Conservation (phyloP, 2,797 vertebrate species). For the Falco biarmicus region DNA sequence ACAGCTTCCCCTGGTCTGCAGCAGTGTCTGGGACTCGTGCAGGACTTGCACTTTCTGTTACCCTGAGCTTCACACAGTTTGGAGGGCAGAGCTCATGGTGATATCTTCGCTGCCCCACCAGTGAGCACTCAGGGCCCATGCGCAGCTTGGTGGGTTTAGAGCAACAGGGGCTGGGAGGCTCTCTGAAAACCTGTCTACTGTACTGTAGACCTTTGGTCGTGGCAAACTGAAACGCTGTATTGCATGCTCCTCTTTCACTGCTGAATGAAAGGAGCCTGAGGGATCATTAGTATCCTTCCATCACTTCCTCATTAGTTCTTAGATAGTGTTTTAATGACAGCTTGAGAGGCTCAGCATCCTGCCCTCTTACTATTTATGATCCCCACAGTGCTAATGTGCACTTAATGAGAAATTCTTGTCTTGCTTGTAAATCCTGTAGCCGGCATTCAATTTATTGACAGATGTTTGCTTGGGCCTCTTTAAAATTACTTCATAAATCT, state of each 20-base stretch:
- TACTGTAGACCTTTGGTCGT: not conserved
- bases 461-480: constrained; percentile 89
- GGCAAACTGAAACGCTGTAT: constrained; percentile 11
- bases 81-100: not conserved
- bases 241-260: not conserved
- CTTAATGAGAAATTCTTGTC: constrained; percentile 90
- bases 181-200: not conserved
- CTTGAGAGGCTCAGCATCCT: constrained; percentile 79
- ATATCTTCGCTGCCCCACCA: not conserved
- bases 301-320: constrained; percentile 85
- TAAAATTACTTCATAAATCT: constrained; percentile 91
- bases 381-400: constrained; percentile 86
- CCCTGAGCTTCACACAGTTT: rapidly evolving
- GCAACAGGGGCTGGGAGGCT: not conserved
- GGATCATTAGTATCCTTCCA: constrained; percentile 80
- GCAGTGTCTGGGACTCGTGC: not conserved
- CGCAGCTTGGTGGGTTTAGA: not conserved
- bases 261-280: constrained; percentile 66
- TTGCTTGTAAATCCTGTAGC: constrained; percentile 89
- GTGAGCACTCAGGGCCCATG: not conserved
- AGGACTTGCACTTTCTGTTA: not conserved
- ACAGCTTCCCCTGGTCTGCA: not conserved
- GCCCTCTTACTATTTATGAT: constrained; percentile 85
- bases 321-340: constrained; percentile 85
- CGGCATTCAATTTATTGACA: constrained; percentile 89